Conservation (phyloP, 2,797 vertebrate species). For the Ficedula albicollis region DNA sequence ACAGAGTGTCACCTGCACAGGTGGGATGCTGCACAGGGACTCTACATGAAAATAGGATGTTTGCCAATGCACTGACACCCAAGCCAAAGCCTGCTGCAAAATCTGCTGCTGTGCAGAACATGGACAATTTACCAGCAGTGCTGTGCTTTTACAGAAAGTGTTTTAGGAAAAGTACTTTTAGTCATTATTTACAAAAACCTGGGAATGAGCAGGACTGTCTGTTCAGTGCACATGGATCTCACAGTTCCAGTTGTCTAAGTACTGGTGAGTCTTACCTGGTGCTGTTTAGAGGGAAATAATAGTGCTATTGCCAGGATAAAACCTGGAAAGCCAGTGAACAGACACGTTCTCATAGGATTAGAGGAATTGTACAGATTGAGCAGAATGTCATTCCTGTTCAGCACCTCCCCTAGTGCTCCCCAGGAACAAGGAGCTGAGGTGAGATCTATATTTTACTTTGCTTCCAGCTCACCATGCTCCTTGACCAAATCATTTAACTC, state of each 20-base stretch:
- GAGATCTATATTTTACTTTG: background rate
- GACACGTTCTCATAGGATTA: background rate
- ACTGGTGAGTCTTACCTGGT: background rate
- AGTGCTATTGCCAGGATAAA: background rate
- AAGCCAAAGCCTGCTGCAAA: background rate
- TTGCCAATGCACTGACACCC: accelerated
- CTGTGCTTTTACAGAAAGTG: background rate
- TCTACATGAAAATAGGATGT: accelerated
- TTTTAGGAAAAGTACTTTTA: background rate
- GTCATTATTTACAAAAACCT: background rate
- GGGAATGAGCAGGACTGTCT: background rate
- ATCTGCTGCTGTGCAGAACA: background rate
- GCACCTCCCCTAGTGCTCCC: background rate
- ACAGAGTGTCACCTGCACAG: background rate
- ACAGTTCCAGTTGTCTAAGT: background rate
- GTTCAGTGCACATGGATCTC: accelerated
- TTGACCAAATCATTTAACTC: background rate
- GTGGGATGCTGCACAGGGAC: accelerated
- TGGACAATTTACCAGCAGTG: accelerated
- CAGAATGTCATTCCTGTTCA: background rate
- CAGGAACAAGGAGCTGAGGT: background rate
- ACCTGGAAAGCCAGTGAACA: background rate
- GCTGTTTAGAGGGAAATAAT: background rate
- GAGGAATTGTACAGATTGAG: background rate
- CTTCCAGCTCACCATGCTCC: background rate